Conservation (phyloP, 2,797 vertebrate genomes). For the Onychomys torridus region DNA sequence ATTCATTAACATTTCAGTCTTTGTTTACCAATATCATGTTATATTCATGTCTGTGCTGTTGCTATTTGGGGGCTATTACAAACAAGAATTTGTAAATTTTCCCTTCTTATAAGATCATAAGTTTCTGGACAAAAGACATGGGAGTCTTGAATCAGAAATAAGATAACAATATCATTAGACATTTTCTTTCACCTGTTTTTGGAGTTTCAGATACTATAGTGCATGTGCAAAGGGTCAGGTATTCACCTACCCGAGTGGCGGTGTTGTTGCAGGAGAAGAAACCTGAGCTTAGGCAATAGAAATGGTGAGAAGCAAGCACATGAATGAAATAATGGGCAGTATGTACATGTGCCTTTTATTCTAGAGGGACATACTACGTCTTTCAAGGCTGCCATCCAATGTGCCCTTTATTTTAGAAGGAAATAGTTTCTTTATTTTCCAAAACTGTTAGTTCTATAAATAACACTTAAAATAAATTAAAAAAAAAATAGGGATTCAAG, state of each 20-base stretch:
- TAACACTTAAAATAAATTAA: neutral
- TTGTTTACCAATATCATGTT: neutral
- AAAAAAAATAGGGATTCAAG: neutral
- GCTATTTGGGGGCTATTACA: neutral
- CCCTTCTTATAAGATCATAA: neutral
- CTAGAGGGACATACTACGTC: neutral
- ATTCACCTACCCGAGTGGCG: no score
- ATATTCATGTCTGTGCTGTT: neutral
- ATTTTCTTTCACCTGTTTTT: neutral
- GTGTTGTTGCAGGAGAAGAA: neutral
- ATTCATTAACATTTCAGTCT: neutral
- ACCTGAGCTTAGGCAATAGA: neutral
- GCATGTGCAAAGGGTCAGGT: neutral
- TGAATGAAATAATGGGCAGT: neutral
- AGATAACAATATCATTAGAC: neutral
- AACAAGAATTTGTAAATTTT: neutral
- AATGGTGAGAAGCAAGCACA: neutral
- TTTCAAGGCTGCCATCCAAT: neutral
- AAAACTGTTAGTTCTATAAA: neutral
- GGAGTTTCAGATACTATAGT: neutral
- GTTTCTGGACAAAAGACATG: neutral
- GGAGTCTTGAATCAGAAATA: neutral
- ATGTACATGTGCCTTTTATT: neutral
- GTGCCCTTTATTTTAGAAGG: neutral
- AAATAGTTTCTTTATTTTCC: neutral